phyloP scores from a whole-genome alignment of 2,888 invertebrate species.

The Ormyrus labotus region DNA sequence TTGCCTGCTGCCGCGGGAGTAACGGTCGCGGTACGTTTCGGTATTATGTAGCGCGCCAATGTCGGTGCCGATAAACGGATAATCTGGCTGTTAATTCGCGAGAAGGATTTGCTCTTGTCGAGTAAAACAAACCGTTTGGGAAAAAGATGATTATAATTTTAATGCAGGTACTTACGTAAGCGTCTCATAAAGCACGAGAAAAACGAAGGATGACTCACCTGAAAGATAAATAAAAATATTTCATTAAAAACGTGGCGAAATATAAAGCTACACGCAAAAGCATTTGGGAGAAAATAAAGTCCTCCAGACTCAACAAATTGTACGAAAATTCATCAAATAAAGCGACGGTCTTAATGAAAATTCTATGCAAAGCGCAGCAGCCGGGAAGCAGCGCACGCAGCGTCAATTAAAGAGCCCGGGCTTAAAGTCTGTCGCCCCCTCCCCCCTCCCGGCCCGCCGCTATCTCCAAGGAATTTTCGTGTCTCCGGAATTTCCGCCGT shows the following conservation, averaged over 20 bases:
- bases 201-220: conserved; percentile 33
- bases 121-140: no score
- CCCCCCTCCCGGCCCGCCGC: background rate
- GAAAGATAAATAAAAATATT: conserved; percentile 36
- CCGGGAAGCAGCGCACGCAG: background rate
- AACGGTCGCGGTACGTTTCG: no score
- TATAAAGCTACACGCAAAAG: background rate
- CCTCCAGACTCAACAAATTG: background rate
- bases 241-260: background rate
- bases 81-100: no score
- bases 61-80: no score
- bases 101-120: no score
- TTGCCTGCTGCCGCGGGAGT: no score
- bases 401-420: conserved; percentile 24
- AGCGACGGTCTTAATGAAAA: conserved; percentile 36
- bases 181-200: background rate
- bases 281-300: background rate
- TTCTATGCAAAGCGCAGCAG: conserved; percentile 50
- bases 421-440: background rate
- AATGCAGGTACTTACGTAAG: background rate
- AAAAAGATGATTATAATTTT: no score
- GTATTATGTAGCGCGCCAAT: no score
- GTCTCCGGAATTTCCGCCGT: conserved; percentile 35
- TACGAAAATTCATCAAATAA: conserved; percentile 12
- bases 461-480: conserved; percentile 40